Base-by-base conservation (phyloP, 2,888 invertebrate species). In the Ernsta delagoae region DNA sequence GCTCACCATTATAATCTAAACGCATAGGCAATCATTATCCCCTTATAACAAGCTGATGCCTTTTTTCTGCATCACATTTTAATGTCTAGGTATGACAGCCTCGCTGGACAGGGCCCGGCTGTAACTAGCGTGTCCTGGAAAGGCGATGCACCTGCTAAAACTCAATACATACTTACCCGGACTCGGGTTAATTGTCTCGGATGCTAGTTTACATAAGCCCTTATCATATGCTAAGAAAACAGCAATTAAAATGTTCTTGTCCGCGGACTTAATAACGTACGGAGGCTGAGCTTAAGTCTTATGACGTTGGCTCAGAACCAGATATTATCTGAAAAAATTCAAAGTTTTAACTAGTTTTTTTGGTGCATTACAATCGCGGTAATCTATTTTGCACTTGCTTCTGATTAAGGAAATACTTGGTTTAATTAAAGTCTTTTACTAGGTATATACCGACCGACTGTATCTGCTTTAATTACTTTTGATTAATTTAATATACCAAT, bases 111-210 rank as follows among this genome's bases (percentile, higher is more conserved):
- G 45, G 66, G 39, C 39, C 31, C 43, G 34, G 43, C 56, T 67
- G 74, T 79, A 78, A 84, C 85, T 86, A 86, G 87, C 86, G 87
- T 83, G 75, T 80, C 85, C 83, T 71, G 78, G 83, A 86, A 88
- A 83, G 88, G 86, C 83, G 75, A 78, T 85, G 84, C 90, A 91
- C 87, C 91, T 92, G 91, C 85, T 86, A 87, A 88, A 86, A 85
- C 84, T 73, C 81, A 81, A 82, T 88, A 86, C 72, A 82, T 88
- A 86, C 72, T 71, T 72, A 72, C 67, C 50, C 67, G 67, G 65
- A 59, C 65, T 71, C 61, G 53, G 53, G 70, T 71, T 70, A 69
- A 72, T 72, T 76, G 71, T 73, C 64, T 71, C 69, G 73, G 70
- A 74, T 65, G 67, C 60, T 61, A 72, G 70, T 73, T 72, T 73